Evolutionary conservation across 1,140 invertebrate species (phyloP).

Genomic region (Elysia chlorotica): DNA sequence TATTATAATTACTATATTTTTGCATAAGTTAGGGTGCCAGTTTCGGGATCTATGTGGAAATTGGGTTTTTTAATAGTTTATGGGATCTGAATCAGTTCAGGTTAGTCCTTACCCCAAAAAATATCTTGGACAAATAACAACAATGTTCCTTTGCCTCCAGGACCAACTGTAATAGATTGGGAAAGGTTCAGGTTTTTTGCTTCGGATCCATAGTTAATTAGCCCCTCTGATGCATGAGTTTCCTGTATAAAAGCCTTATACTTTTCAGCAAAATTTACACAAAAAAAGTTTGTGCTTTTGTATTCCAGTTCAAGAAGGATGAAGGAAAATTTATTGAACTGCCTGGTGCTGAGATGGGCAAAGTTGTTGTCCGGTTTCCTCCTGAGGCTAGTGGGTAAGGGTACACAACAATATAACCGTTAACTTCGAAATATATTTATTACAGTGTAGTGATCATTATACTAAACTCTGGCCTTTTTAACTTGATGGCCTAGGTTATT

Average conservation of each 20-base stretch:
- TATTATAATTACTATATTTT: neutral
- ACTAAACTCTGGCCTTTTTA: neutral
- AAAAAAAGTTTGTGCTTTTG: neutral
- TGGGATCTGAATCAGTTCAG: neutral
- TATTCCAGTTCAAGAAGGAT: conserved; percentile 62
- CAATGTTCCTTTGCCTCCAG: neutral
- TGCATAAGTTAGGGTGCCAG: neutral
- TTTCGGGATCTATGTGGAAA: too few relatives aligned
- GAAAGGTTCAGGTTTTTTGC: neutral
- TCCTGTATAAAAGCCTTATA: too few relatives aligned
- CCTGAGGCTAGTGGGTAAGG: conserved; percentile 95
- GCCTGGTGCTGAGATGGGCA: conserved; percentile 93
- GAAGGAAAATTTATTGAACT: conserved; percentile 97
- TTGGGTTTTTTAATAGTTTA: neutral
- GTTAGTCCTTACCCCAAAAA: neutral
- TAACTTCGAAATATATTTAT: neutral
- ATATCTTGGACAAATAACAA: neutral
- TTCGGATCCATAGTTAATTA: neutral
- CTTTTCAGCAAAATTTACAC: neutral
- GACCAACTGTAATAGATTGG: neutral
- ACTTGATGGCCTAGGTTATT: neutral
- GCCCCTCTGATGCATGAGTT: neutral
- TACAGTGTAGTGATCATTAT: neutral
- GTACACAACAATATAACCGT: too few relatives aligned
- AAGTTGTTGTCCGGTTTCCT: conserved; percentile 94